Evolutionary conservation across 2,888 invertebrate species (phyloP).

Genomic region (Xestia c-nigrum): DNA sequence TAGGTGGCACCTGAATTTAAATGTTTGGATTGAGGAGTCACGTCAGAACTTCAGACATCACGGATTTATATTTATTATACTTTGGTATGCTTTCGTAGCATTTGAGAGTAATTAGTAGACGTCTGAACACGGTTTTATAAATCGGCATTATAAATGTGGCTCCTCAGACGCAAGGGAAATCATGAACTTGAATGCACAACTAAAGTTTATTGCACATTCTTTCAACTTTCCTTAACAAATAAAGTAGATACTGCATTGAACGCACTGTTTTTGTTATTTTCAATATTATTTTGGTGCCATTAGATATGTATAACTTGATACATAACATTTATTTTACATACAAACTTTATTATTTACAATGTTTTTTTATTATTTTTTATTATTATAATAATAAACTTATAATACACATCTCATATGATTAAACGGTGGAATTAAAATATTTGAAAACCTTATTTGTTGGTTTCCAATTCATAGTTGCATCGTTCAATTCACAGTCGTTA

Average conservation of each 20-base stretch:
- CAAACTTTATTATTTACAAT: constrained; percentile 56
- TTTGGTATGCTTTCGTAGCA: too few relatives aligned
- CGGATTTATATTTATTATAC: too few relatives aligned
- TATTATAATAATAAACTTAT: not conserved
- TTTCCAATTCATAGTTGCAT: too few relatives aligned
- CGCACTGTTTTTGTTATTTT: not conserved
- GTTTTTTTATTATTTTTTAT: constrained; percentile 15
- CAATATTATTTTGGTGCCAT: constrained; percentile 1
- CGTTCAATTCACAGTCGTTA: too few relatives aligned
- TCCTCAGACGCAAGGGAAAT: not conserved
- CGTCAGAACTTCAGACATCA: too few relatives aligned
- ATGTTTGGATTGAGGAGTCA: too few relatives aligned
- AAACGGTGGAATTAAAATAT: not conserved
- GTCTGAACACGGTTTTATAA: too few relatives aligned
- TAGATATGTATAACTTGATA: constrained; percentile 40
- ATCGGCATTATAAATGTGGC: too few relatives aligned
- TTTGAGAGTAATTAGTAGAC: too few relatives aligned
- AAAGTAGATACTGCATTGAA: not conserved
- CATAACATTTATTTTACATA: constrained; percentile 21
- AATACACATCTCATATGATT: not conserved
- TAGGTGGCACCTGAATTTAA: too few relatives aligned
- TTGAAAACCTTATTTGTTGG: too few relatives aligned
- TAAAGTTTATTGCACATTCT: not conserved
- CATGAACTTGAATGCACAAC: not conserved
- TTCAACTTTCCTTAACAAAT: not conserved